These are phyloP conservation scores for Pionites leucogaster DNA, from an alignment of 2,113 vertebrate species.

Conservation along the genomic window DNA sequence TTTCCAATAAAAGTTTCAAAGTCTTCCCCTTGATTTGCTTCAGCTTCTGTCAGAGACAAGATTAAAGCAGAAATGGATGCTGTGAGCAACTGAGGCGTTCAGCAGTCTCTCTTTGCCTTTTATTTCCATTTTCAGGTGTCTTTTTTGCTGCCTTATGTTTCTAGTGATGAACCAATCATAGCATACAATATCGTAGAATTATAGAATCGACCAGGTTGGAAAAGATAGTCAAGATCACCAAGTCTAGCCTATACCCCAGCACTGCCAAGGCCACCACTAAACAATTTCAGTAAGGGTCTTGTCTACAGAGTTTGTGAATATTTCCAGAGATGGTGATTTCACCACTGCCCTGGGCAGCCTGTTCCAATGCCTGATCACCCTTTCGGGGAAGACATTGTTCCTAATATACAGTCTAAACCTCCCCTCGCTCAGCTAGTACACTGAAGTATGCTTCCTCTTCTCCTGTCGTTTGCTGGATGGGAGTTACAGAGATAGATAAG, in stretches of 20 bases:
- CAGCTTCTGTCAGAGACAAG: not conserved
- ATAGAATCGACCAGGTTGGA: not conserved
- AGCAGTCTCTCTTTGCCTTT: not conserved
- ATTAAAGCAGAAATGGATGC: not conserved
- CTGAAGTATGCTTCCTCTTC: not conserved
- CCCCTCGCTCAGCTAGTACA: not conserved
- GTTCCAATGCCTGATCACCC: not conserved
- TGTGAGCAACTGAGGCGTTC: not conserved
- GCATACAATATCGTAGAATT: not conserved
- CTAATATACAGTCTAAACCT: not conserved
- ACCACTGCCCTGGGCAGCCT: not conserved
- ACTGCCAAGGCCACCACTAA: not conserved
- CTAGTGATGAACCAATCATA: not conserved
- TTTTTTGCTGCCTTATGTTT: not conserved
- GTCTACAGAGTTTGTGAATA: not conserved
- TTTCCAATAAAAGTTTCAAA: not conserved
- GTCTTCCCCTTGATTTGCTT: not conserved
- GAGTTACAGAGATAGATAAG: not conserved
- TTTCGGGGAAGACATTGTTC: not conserved
- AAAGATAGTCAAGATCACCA: not conserved
- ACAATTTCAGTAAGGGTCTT: not conserved
- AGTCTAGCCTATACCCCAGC: not conserved
- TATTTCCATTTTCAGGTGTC: not conserved
- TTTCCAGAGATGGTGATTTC: not conserved
- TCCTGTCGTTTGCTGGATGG: not conserved